phyloP scores from a whole-genome alignment of 2,888 invertebrate genomes.

The Diplolepis rosae region DNA sequence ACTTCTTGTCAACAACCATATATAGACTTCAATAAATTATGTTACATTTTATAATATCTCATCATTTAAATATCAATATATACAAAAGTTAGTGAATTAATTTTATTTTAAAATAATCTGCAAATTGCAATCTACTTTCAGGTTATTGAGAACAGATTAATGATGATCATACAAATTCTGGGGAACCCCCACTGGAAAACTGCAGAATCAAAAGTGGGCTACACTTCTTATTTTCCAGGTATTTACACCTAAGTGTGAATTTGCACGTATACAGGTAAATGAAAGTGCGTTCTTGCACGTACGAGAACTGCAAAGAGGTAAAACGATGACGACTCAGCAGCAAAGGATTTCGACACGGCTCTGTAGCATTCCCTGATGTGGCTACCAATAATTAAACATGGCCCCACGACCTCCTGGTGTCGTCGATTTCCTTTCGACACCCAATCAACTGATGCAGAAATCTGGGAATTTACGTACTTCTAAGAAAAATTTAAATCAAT shows the following conservation, averaged over 20 bases:
- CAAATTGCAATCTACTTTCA: no score
- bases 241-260: neutral
- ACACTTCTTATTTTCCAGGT: neutral
- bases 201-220: slow-evolving; percentile 3
- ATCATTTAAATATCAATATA: no score
- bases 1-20: no score
- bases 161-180: neutral
- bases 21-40: no score
- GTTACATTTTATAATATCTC: no score
- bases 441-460: slow-evolving; percentile 42
- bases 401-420: slow-evolving; percentile 37
- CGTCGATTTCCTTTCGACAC: slow-evolving; percentile 45
- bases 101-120: no score
- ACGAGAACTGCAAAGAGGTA: slow-evolving; percentile 17
- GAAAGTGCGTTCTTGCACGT: slow-evolving; percentile 26
- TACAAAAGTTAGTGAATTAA: no score
- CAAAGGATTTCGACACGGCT: slow-evolving; percentile 56
- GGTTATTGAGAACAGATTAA: neutral
- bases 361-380: slow-evolving; percentile 55
- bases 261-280: slow-evolving; percentile 3
- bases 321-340: slow-evolving; percentile 17
- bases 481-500: neutral
- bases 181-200: no score
- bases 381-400: slow-evolving; percentile 39
- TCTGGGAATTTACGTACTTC: slow-evolving; percentile 19